phyloP scores from a whole-genome alignment of 2,113 vertebrate genomes.

The Rhegmatorhina hoffmannsi region DNA sequence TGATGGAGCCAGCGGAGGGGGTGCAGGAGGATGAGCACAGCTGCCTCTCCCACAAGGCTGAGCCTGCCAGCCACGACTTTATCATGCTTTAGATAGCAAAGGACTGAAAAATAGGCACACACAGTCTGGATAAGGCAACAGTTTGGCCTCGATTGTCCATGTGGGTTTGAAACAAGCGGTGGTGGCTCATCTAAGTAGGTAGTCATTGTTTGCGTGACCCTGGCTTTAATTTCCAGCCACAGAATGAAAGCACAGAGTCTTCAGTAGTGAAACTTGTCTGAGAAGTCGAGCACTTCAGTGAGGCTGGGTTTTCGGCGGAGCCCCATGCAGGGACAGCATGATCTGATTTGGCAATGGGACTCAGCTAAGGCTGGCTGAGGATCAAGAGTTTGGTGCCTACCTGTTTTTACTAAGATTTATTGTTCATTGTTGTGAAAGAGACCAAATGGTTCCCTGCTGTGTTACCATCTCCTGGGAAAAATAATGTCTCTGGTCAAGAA shows the following conservation, averaged over 20 bases:
- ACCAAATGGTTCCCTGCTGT: background rate
- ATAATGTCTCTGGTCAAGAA: conserved; percentile 6
- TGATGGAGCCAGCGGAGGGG: background rate
- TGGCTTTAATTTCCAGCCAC: background rate
- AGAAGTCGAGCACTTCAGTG: background rate
- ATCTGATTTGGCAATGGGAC: background rate
- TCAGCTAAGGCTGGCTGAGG: background rate
- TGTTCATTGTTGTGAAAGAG: conserved; percentile 7
- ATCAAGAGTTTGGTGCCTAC: conserved; percentile 11
- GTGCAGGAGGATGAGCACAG: background rate
- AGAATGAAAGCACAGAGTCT: background rate
- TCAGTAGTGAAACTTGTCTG: background rate
- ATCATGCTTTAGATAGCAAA: background rate
- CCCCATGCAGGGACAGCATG: background rate
- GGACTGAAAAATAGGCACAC: background rate
- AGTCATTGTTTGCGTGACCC: fast-evolving
- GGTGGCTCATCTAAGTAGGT: background rate
- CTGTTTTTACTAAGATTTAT: background rate
- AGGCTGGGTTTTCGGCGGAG: background rate
- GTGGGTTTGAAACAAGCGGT: background rate
- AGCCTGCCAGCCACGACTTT: background rate
- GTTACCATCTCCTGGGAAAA: background rate
- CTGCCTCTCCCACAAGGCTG: background rate
- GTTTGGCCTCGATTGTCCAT: background rate
- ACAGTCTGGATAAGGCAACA: background rate